A percentile compares a stretch with the other conserved stretches of the same genome.
Conservation (phyloP, 2,113 vertebrate species). For the Megaceryle torquata region DNA sequence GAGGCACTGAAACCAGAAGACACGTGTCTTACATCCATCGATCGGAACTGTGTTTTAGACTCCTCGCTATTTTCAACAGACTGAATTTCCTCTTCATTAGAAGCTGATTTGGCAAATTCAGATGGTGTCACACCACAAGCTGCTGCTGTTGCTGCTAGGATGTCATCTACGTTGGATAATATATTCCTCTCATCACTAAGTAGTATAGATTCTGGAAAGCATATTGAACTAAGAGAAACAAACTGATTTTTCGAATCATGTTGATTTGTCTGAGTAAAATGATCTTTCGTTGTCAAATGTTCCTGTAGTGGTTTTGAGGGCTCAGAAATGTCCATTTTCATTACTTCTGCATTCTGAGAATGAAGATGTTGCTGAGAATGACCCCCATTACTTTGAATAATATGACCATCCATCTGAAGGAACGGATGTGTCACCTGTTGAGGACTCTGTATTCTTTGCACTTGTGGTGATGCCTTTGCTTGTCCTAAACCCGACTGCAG, state of each 20-base stretch:
- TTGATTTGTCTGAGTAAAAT: slow-evolving; percentile 84
- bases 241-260: slow-evolving; percentile 93
- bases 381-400: slow-evolving; percentile 78
- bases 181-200: slow-evolving; percentile 94
- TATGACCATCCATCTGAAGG: slow-evolving; percentile 87
- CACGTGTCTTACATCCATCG: slow-evolving; percentile 82
- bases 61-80: slow-evolving; percentile 77
- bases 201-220: slow-evolving; percentile 94
- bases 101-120: slow-evolving; percentile 90
- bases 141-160: slow-evolving; percentile 92
- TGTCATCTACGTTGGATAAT: slow-evolving; percentile 95
- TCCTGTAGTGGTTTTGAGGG: slow-evolving; percentile 84
- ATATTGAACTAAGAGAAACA: slow-evolving; percentile 90
- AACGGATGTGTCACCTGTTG: slow-evolving; percentile 83
- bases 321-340: slow-evolving; percentile 82
- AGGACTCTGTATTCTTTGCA: slow-evolving; percentile 82
- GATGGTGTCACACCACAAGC: slow-evolving; percentile 92
- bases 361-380: slow-evolving; percentile 82
- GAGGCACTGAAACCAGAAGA: slow-evolving; percentile 83
- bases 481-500: slow-evolving; percentile 80
- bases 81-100: slow-evolving; percentile 83
- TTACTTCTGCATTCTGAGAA: slow-evolving; percentile 78
- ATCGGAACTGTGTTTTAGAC: slow-evolving; percentile 86
- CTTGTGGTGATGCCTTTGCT: slow-evolving; percentile 79
- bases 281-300: slow-evolving; percentile 80